A percentile compares a stretch with the other conserved stretches of the same genome.
These are phyloP conservation scores for Lasioglossum figueresi DNA, from an alignment of 2,888 invertebrate genomes.

Conservation along the genomic window DNA sequence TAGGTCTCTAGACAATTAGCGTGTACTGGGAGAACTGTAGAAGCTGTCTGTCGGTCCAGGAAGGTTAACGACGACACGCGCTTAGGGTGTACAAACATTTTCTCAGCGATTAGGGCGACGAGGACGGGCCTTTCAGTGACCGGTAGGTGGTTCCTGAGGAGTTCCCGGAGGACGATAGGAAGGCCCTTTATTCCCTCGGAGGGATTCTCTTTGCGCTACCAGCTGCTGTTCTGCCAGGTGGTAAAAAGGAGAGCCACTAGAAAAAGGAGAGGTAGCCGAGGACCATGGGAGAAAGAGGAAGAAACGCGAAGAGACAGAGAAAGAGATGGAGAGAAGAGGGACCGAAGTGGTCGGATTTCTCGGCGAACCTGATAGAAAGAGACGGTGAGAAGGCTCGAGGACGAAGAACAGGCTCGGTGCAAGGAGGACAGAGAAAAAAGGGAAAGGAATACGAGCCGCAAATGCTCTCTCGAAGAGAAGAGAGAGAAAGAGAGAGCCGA, in stretches of 20 bases:
- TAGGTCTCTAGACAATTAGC: neutral
- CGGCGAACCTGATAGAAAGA: constrained; percentile 27
- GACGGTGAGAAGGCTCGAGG: constrained; percentile 37
- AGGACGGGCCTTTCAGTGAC: constrained; percentile 23
- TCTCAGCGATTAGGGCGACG: constrained; percentile 19
- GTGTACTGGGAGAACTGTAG: neutral
- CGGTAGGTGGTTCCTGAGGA: constrained; percentile 31
- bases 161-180: constrained; percentile 60
- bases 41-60: neutral
- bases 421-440: constrained; percentile 44
- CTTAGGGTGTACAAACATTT: constrained; percentile 26
- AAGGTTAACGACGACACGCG: constrained; percentile 28
- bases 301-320: neutral
- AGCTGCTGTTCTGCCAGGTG: constrained; percentile 75
- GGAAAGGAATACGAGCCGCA: constrained; percentile 32
- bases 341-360: constrained; percentile 44
- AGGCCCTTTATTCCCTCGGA: constrained; percentile 58
- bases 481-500: constrained; percentile 35
- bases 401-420: constrained; percentile 37
- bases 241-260: constrained; percentile 65
- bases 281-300: constrained; percentile 16
- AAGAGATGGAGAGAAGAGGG: neutral
- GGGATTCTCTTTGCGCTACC: constrained; percentile 67
- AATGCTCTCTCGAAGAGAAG: constrained; percentile 19
- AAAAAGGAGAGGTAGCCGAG: constrained; percentile 29